Conservation (phyloP, 1,140 invertebrate species). For the Drosophila pseudoananassae region DNA sequence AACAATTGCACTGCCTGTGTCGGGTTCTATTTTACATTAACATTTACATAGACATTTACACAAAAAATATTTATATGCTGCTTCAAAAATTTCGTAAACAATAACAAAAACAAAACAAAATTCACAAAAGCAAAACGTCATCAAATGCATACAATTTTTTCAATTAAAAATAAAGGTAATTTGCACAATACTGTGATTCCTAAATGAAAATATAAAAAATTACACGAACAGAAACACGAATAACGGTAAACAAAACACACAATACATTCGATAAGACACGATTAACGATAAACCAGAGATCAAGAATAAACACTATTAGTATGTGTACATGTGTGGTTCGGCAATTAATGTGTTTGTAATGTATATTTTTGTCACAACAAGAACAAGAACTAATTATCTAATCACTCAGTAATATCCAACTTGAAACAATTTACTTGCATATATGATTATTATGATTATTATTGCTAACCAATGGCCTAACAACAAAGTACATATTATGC, state of each 20-base stretch:
- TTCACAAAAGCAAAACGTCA: constrained; percentile 16
- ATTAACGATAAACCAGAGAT: constrained; percentile 4
- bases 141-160: constrained; percentile 32
- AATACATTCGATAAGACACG: not conserved
- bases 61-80: constrained; percentile 8
- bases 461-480: constrained; percentile 49
- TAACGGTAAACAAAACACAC: constrained; percentile 8
- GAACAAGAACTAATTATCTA: constrained; percentile 57
- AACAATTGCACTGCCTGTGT: constrained; percentile 66
- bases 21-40: constrained; percentile 58
- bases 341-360: constrained; percentile 54
- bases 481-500: constrained; percentile 40
- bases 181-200: constrained; percentile 78
- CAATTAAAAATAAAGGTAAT: constrained; percentile 40
- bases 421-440: constrained; percentile 51
- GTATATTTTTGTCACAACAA: constrained; percentile 49
- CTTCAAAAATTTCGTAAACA: constrained; percentile 9
- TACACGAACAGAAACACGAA: constrained; percentile 7
- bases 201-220: constrained; percentile 33
- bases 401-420: constrained; percentile 61
- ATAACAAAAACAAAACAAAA: constrained; percentile 1
- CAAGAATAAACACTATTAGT: constrained; percentile 1
- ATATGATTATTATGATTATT: constrained; percentile 50
- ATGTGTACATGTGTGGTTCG: constrained; percentile 22
- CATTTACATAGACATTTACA: constrained; percentile 25